Base-by-base conservation (phyloP, 2,113 vertebrate genomes). In the Piprites chloris region DNA sequence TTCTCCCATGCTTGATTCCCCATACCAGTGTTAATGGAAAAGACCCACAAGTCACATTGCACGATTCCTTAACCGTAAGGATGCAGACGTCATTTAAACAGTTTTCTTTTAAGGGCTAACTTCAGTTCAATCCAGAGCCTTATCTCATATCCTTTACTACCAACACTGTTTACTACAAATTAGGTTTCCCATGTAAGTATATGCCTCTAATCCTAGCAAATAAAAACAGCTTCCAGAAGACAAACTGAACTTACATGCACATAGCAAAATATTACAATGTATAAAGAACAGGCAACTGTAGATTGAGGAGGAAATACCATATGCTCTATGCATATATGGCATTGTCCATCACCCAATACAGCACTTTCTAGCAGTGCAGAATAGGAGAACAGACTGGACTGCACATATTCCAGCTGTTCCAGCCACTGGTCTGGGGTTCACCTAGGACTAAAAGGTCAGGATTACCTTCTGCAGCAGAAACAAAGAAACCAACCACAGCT, bases 401-500 rank as follows among this genome's bases (percentile, higher is more conserved):
- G 26, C 33, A 3, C 21, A 32, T 11, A 42, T 27, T 78, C 67
- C 9, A 0, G 1, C 35, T 41, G 42, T 24, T 88, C 37, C 41
- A 82, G 58, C 35, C 0, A 0, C 62, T 49, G 62, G 50, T 49
- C 20, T 5, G 2, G 23, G 22, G 17, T 18, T 73, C 30, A 42
- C 41, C 4, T 8, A 58, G 21, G 50, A 69, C 7, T 2, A 53
- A n/a, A 0, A 1, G 23, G 28, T 66, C 4, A 4, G 44, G 26
- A 30, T 1, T 4, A 76, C 11, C 39, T 63, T 33, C 46, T 44
- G 19, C 61, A 87, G 67, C 0, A 3, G 50, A 28, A 95, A 80
- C 33, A 91, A 85, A 79, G 41, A 47, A 84, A 56, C 9, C 39
- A 72, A 61, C 27, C 53, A 52, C 21, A 32, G 52, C 3, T 11